Evolutionary conservation across 2,797 vertebrate species (phyloP).

Genomic region (Tangara arthus): DNA sequence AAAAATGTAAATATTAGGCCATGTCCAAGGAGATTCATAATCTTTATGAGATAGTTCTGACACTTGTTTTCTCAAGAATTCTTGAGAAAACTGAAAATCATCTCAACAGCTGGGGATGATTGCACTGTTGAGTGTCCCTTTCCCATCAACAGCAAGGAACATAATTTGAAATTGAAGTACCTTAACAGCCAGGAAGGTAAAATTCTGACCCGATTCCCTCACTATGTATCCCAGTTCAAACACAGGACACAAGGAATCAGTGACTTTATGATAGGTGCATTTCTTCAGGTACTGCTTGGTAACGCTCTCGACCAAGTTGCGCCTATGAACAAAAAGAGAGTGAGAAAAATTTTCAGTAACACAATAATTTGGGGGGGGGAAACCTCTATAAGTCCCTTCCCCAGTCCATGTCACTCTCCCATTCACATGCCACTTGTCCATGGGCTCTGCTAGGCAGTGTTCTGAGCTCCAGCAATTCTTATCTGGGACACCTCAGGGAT

Average conservation of each 20-base stretch:
- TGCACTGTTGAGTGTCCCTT: not conserved
- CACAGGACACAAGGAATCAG: conserved; percentile 85
- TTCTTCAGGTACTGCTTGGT: conserved; percentile 75
- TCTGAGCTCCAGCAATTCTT: not conserved
- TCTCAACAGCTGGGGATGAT: not conserved
- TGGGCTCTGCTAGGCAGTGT: not conserved
- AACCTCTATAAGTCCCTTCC: not conserved
- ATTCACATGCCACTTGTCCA: rapidly evolving
- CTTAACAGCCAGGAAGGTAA: conserved; percentile 81
- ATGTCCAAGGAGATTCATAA: not conserved
- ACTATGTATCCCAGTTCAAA: conserved; percentile 89
- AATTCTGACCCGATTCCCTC: conserved; percentile 84
- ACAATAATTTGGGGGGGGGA: not conserved
- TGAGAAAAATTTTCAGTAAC: not conserved
- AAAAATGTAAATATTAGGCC: not conserved
- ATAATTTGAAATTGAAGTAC: conserved; percentile 59
- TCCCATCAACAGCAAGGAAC: not conserved
- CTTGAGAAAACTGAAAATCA: not conserved
- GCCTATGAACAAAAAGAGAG: conserved; percentile 69
- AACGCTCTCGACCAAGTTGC: conserved; percentile 88
- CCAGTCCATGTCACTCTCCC: not conserved
- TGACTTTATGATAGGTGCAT: conserved; percentile 79
- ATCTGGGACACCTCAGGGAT: not conserved
- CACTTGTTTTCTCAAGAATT: not conserved
- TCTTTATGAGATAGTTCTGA: not conserved